Evolutionary conservation across 2,888 invertebrate species (phyloP).

Genomic region (Parascotia fuliginaria): DNA sequence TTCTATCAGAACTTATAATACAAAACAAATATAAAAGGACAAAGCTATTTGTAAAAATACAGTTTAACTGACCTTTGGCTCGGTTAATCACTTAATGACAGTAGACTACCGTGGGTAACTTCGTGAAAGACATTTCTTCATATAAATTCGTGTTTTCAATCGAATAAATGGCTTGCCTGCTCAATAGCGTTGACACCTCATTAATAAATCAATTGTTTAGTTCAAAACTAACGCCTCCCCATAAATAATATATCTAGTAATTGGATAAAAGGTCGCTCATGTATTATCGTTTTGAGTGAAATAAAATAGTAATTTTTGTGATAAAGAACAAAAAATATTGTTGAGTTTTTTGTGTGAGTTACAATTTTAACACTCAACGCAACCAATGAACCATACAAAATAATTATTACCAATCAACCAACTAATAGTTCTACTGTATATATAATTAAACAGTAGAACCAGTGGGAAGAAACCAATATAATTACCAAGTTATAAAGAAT

Average conservation of each 20-base stretch:
- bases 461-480: too few relatives aligned
- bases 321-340: too few relatives aligned
- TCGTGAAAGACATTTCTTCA: neutral
- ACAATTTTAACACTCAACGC: too few relatives aligned
- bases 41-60: neutral
- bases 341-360: too few relatives aligned
- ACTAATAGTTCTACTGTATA: too few relatives aligned
- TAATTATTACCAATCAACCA: too few relatives aligned
- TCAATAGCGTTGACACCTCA: too few relatives aligned
- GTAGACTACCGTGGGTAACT: neutral
- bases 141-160: neutral
- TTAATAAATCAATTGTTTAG: conserved; percentile 4
- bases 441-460: too few relatives aligned
- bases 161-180: too few relatives aligned
- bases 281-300: neutral
- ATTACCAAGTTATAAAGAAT: too few relatives aligned
- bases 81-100: conserved; percentile 13
- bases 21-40: neutral
- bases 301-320: neutral
- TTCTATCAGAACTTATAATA: neutral
- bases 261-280: conserved; percentile 4
- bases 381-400: too few relatives aligned
- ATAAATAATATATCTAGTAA: neutral
- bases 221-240: conserved; percentile 1
- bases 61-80: conserved; percentile 2